Percentiles rank a stretch among this genome's conserved stretches.
Conservation (phyloP, 92 coral and sea anemone species). For the Zoanthus sansibaricus region DNA sequence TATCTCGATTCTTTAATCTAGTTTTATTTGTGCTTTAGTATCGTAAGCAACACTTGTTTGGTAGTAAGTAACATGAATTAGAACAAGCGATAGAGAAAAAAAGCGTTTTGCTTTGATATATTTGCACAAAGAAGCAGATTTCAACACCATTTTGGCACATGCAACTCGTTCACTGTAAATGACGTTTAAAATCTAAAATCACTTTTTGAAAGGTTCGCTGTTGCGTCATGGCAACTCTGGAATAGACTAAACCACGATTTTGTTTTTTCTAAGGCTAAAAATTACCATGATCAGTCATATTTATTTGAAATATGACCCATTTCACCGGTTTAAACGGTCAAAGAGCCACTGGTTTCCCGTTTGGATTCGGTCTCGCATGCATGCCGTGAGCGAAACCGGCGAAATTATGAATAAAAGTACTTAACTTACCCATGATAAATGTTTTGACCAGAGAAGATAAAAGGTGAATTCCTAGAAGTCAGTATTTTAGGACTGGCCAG, state of each 20-base stretch:
- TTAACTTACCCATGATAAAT: slow-evolving; percentile 42
- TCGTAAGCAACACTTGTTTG: background rate
- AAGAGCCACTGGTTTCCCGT: background rate
- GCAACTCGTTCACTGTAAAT: slow-evolving; percentile 7
- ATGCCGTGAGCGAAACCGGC: background rate
- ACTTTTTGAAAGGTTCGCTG: background rate
- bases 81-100: background rate
- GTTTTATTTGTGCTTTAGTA: background rate
- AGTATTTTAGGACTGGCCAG: slow-evolving; percentile 12
- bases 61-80: background rate
- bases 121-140: slow-evolving; percentile 21
- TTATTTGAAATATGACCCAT: background rate
- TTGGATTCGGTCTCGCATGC: background rate
- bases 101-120: background rate
- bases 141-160: slow-evolving; percentile 35
- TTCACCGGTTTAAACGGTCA: background rate
- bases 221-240: background rate
- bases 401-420: slow-evolving; percentile 1
- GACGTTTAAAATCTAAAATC: background rate
- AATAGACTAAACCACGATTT: background rate
- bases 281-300: too few relatives aligned
- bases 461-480: slow-evolving; percentile 23
- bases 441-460: slow-evolving; percentile 38
- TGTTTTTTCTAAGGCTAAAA: background rate
- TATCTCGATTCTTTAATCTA: background rate